Base-by-base conservation (phyloP, 2,797 vertebrate genomes). In the Lemur catta region DNA sequence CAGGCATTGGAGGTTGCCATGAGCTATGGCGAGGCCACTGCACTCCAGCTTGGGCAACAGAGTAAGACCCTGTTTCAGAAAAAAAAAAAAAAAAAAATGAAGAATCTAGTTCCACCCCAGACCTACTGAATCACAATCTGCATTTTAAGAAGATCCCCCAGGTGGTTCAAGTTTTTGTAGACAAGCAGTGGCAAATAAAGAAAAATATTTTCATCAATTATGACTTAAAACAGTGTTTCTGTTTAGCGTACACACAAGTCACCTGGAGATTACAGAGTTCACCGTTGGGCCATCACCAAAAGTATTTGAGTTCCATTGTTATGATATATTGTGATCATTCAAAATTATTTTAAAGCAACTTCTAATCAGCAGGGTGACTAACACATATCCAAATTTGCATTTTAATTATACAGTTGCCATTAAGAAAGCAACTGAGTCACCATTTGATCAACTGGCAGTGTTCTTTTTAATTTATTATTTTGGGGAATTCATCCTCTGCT, bases 291-390 rank as follows among this genome's bases (percentile, higher is more conserved):
- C 4, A 7, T 38, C 26, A 28, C 35, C 50, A 17, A 26, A 92
- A 82, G 17, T 50, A 28, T 22, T 4, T 72, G 38, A 90, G 90
- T 67, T 50, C 18, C 24, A 46, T 71, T 81, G 72, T 76, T 35
- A 67, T 5, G 28, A 86, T 43, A 46, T 6, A 46, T 28, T 52
- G 35, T 15, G 46, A 90, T 30, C 55, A 65, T 7, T 72, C 48
- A 35, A 76, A 96, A 71, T 65, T 71, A 88, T 46, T 91, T 87
- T 55, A 84, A 92, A 91, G 20, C 55, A 92, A 84, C 10, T 75
- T 3, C 24, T 50, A 65, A 84, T 48, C 43, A 88, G 2, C 18
- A 75, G 7, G 41, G 24, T 85, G 50, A 57, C 18, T 18, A 80
- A 30, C 81, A 80, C 65, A 26, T 28, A 79, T 26, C 8, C 30